phyloP scores from a whole-genome alignment of 1,140 invertebrate genomes.

The Wasmannia auropunctata region DNA sequence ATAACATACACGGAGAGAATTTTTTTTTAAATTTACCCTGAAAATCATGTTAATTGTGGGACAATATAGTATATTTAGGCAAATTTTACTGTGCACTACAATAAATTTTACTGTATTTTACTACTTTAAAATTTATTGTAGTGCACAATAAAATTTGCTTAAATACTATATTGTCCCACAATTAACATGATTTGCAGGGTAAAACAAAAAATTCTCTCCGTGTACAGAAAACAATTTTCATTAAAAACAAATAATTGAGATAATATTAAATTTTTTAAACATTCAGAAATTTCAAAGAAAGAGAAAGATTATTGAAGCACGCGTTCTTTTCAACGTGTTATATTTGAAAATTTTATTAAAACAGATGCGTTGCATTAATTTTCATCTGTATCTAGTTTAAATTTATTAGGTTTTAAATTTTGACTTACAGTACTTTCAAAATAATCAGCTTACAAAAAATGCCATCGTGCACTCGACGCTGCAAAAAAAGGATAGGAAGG shows the following conservation, averaged over 20 bases:
- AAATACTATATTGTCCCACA: no score
- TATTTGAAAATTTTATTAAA: neutral
- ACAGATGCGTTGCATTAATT: neutral
- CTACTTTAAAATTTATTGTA: no score
- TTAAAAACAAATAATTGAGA: neutral
- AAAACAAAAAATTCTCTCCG: no score
- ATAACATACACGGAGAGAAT: no score
- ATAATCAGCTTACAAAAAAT: slow-evolving; percentile 52
- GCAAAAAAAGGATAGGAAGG: slow-evolving; percentile 9
- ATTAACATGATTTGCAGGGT: no score
- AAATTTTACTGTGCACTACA: no score
- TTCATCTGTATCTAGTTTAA: neutral
- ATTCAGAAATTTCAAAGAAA: neutral
- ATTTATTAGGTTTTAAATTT: slow-evolving; percentile 34
- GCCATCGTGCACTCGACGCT: slow-evolving; percentile 25
- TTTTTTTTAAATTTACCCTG: no score
- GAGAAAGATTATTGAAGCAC: neutral
- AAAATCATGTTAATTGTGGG: no score
- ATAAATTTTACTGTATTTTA: no score
- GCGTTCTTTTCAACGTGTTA: neutral
- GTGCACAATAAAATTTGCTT: no score
- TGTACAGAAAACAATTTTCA: neutral
- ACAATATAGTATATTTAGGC: no score
- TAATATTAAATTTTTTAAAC: neutral
- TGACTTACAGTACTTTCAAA: slow-evolving; percentile 36